Base-by-base conservation (phyloP, 2,797 vertebrate species). In the Gymnothorax reevesii region DNA sequence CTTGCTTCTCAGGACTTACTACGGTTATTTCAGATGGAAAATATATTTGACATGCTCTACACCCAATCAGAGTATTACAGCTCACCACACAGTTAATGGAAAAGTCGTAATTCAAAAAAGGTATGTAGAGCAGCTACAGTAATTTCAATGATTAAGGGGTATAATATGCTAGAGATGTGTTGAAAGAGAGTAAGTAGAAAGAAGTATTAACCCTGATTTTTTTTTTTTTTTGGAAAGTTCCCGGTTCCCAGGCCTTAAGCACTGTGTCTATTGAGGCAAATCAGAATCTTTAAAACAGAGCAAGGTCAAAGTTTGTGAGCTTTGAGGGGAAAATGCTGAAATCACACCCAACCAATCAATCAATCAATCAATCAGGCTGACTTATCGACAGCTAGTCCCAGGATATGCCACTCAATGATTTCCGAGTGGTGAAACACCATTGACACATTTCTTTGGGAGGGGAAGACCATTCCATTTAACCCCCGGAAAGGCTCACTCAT, bases 11-110 rank as follows among this genome's bases (percentile, higher is more conserved):
- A 75, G 5, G 84, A 79, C 6, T 42, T 82, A 92, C 87, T 92
- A 90, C 90, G 91, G 89, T 86, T 89, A 91, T 92, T 93, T 88
- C 86, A 87, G 89, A 25, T 33, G 64, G 22, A 82, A 71, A 9
- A 84, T 42, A 86, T 42, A 66, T 84, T 86, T 71, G 20, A 27
- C 57, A 84, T 57, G 10, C 69, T 52, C 57, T 52, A 66, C 69
- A 80, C 73, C n/a, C 86, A 79, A 27, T 12, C 12, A 57, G 33
- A 77, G 62, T 27, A 15, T 22, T 6, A 66, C 20, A 52, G 75
- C 57, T 15, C 15, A 9, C 62, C 15, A 25, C 49, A 8, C 49
- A 27, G 17, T 27, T 73, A 59, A n/a, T 42, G 22, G 60, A 64
- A 83, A 84, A 71, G 7, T 33, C 75, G 1, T 42, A 60, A 60